Base-by-base conservation (phyloP, 1,140 invertebrate genomes). In the Formica exsecta region DNA sequence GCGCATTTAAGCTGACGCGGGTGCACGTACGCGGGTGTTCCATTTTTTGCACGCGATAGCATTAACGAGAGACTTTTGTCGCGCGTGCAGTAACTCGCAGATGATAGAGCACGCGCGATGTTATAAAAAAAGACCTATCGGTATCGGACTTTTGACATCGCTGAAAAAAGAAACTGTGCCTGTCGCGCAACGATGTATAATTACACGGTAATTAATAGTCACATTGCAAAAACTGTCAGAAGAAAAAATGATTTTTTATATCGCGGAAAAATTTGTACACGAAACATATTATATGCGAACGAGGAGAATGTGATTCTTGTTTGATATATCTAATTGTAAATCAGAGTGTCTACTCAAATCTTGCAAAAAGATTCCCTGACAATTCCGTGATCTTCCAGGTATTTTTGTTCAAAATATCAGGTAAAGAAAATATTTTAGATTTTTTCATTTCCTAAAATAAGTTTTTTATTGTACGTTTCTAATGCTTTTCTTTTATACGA, bases 11-110 rank as follows among this genome's bases (percentile, higher is more conserved):
- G 36, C 13, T n/a, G 29, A 76, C 32, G 41, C 19, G 44, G 32
- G 11, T 74, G 44, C 64, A 84, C 64, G 36, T 66, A 65, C 38
- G 61, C 44, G 44, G 48, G 16, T 77, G 57, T 59, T 59, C 57
- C 25, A 87, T 51, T 68, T 76, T 74, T 38, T 38, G 61, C 48
- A 48, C 44, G 19, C 13, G 59, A 11, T 54, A 25, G 38, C 51
- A 22, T 36, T 62, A 73, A 36, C 29, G 13, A 36, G 19, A 61
- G n/a, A 41, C 51, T 83, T 70, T 70, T 71, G 32, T 32, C 29
- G 16, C 11, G 29, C 62, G 36, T 36, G 64, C 36, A 68, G 36
- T 41, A 68, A 79, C 19, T 19, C 38, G 25, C 64, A 32, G 29
- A 54, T 22, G 65, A 73, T 62, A 61, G 7, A 32, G 51, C 51